Conservation (phyloP, 2,797 vertebrate species). For the Muraenolepis orangiensis region DNA sequence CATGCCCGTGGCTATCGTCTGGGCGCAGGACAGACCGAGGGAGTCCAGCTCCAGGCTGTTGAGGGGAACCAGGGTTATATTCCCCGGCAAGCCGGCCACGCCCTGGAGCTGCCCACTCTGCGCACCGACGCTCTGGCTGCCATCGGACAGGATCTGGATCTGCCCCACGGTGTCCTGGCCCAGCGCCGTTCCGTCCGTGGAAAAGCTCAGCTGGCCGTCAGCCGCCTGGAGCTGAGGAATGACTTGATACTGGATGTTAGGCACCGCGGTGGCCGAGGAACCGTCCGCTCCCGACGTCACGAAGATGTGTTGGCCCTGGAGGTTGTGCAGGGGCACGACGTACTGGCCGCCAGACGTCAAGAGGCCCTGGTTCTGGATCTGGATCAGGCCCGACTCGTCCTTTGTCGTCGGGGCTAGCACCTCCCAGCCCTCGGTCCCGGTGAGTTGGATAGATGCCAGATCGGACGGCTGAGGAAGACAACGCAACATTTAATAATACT, state of each 20-base stretch:
- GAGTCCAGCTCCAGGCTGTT: conserved; percentile 98
- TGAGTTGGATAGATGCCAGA: conserved; percentile 84
- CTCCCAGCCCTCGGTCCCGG: conserved; percentile 94
- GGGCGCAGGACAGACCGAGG: conserved; percentile 91
- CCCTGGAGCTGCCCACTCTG: conserved; percentile 94
- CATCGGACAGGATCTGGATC: conserved; percentile 95
- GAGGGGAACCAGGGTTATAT: conserved; percentile 99
- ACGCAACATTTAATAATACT: conserved; percentile 26
- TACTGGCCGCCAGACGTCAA: conserved; percentile 97
- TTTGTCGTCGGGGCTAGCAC: conserved; percentile 86
- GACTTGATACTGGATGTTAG: conserved; percentile 99
- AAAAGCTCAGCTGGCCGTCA: conserved; percentile 95
- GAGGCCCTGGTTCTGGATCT: conserved; percentile 89
- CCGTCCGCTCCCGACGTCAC: conserved; percentile 90
- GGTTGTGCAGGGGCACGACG: conserved; percentile 95
- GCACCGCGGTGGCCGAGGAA: conserved; percentile 89
- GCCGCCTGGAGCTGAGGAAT: conserved; percentile 98
- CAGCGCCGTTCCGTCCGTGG: conserved; percentile 86
- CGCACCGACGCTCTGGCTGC: conserved; percentile 87
- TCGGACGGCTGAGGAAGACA: conserved; percentile 79
- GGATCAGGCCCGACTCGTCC: conserved; percentile 94
- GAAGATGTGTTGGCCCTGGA: conserved; percentile 97
- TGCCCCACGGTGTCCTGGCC: conserved; percentile 91
- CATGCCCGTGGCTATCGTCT: conserved; percentile 96
- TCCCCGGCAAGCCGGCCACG: conserved; percentile 94